Conservation (phyloP, 2,113 vertebrate genomes). For the Podarcis raffonei region DNA sequence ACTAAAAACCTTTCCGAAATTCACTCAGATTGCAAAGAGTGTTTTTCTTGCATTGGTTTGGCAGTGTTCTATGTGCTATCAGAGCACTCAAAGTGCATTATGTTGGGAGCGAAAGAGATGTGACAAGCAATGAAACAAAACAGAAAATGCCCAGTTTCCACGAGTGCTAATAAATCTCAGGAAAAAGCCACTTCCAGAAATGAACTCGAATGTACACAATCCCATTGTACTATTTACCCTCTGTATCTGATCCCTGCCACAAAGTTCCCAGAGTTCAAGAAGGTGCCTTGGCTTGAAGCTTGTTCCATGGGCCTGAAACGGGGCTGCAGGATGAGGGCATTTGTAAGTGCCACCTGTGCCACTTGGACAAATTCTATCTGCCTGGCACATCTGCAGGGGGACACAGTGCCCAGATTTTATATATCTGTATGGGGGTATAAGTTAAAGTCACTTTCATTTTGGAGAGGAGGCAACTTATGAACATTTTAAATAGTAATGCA, state of each 20-base stretch:
- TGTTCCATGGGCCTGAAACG: background rate
- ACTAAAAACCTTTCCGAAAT: background rate
- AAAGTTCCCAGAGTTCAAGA: background rate
- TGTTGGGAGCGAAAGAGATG: background rate
- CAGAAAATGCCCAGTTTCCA: background rate
- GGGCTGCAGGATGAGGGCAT: background rate
- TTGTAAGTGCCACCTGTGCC: background rate
- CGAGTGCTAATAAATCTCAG: background rate
- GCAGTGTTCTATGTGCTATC: background rate
- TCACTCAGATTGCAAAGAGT: fast-evolving
- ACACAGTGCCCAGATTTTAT: background rate
- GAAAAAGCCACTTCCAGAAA: background rate
- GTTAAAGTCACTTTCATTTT: background rate
- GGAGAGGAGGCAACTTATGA: background rate
- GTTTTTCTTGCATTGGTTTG: fast-evolving
- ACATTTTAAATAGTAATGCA: fast-evolving
- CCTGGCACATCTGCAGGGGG: background rate
- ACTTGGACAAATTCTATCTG: no score
- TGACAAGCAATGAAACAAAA: background rate
- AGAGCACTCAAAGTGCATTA: fast-evolving
- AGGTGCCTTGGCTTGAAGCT: background rate
- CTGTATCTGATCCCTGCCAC: background rate
- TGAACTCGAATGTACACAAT: no score
- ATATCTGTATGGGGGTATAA: background rate
- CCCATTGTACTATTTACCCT: background rate